phyloP scores from a whole-genome alignment of 2,797 vertebrate genomes.

The Spinus pinus region DNA sequence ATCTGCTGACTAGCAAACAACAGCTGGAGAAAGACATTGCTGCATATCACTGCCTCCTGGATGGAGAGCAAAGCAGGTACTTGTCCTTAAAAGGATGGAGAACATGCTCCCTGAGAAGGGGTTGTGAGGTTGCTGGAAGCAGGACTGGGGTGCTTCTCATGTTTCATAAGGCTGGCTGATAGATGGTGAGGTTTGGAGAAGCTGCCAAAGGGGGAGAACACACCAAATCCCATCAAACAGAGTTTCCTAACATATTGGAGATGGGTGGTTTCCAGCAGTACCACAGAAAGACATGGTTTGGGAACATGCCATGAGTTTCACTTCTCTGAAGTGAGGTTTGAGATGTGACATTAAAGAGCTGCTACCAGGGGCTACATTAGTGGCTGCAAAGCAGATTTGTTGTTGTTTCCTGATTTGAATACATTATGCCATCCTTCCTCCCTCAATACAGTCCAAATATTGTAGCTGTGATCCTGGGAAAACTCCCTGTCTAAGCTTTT shows the following conservation, averaged over 20 bases:
- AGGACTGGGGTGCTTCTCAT: not conserved
- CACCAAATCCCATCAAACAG: not conserved
- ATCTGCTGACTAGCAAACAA: constrained; percentile 81
- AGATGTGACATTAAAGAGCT: not conserved
- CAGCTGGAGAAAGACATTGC: constrained; percentile 88
- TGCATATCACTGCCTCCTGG: constrained; percentile 88
- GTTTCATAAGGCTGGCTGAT: not conserved
- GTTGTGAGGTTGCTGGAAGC: not conserved
- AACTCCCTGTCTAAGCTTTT: not conserved
- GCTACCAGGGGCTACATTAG: no score
- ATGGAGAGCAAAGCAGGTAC: constrained; percentile 86
- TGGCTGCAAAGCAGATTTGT: not conserved
- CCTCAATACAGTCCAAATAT: not conserved
- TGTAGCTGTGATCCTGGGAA: not conserved
- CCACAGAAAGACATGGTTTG: fast-evolving
- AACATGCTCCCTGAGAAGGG: not conserved
- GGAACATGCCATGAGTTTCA: not conserved
- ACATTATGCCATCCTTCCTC: not conserved
- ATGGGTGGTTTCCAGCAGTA: not conserved
- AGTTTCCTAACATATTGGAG: not conserved
- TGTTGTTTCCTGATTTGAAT: not conserved
- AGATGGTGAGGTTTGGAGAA: not conserved
- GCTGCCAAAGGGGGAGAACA: not conserved
- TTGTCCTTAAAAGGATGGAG: not conserved
- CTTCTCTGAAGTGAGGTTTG: not conserved